Conservation (phyloP, 2,113 vertebrate species). For the Uria aalge region DNA sequence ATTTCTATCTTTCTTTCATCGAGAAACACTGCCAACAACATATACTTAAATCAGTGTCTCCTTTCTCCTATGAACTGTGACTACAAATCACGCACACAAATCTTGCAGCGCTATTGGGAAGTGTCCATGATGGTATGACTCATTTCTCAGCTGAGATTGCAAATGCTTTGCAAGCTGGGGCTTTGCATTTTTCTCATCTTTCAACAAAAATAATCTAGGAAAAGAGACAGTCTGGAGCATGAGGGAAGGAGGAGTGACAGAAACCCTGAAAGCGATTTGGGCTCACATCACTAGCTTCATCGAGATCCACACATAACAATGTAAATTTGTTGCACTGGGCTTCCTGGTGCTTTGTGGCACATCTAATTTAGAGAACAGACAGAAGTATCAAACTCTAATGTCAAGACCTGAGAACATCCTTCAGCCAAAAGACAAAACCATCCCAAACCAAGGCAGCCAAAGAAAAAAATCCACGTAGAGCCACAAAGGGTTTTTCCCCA, state of each 20-base stretch:
- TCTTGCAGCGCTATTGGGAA: background rate
- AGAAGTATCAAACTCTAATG: background rate
- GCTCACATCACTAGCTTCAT: background rate
- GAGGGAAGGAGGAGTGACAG: background rate
- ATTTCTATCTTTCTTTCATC: background rate
- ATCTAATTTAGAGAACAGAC: background rate
- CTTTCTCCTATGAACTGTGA: background rate
- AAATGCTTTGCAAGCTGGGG: background rate
- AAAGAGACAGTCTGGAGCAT: background rate
- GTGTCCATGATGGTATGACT: background rate
- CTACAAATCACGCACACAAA: background rate
- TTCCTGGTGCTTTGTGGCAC: background rate
- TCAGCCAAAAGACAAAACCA: background rate
- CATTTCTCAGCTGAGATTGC: constrained; percentile 7
- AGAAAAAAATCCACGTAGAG: background rate
- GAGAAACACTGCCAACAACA: background rate
- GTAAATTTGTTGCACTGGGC: background rate
- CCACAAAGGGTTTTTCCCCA: background rate
- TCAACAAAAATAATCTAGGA: background rate
- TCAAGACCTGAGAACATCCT: background rate
- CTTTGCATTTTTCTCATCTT: constrained; percentile 5
- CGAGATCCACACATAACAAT: background rate
- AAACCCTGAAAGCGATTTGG: background rate
- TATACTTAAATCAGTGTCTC: background rate
- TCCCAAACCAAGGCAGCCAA: accelerated